These are phyloP conservation scores for Phrixothrix hirtus DNA, from an alignment of 2,888 invertebrate genomes.

Conservation along the genomic window DNA sequence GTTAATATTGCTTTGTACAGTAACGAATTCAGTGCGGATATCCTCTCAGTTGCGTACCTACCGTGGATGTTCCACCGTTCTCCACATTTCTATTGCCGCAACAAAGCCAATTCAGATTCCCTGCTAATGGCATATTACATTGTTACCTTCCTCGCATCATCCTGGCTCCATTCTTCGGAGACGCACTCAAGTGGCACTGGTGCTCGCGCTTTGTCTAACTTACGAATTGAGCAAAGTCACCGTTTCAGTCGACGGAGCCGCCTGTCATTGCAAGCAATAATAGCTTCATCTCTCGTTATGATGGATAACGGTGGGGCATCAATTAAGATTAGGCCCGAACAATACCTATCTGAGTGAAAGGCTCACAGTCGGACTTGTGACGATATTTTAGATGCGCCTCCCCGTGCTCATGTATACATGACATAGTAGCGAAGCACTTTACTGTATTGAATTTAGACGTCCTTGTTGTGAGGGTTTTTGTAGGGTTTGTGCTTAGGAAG, in stretches of 20 bases:
- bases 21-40: constrained; percentile 25
- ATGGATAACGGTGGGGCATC: constrained; percentile 57
- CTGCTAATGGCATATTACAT: constrained; percentile 59
- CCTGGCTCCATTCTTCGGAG: constrained; percentile 45
- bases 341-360: constrained; percentile 52
- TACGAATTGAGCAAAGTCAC: constrained; percentile 24
- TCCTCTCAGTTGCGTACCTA: constrained; percentile 25
- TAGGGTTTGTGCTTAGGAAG: constrained; percentile 40
- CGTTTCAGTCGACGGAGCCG: constrained; percentile 31
- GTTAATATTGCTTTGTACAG: constrained; percentile 9
- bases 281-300: constrained; percentile 52
- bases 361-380: constrained; percentile 35
- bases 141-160: constrained; percentile 53
- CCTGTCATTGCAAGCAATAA: constrained; percentile 50
- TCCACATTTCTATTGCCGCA: constrained; percentile 41
- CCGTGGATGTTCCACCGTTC: constrained; percentile 27
- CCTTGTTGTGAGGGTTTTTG: constrained; percentile 49
- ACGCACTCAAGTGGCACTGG: constrained; percentile 45
- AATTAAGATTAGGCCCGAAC: constrained; percentile 57
- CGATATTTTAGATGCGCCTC: constrained; percentile 33
- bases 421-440: constrained; percentile 51
- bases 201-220: constrained; percentile 35
- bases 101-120: constrained; percentile 59
- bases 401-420: constrained; percentile 40
- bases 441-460: constrained; percentile 57